Evolutionary conservation across 2,113 vertebrate species (phyloP).

Genomic region (Naja naja): DNA sequence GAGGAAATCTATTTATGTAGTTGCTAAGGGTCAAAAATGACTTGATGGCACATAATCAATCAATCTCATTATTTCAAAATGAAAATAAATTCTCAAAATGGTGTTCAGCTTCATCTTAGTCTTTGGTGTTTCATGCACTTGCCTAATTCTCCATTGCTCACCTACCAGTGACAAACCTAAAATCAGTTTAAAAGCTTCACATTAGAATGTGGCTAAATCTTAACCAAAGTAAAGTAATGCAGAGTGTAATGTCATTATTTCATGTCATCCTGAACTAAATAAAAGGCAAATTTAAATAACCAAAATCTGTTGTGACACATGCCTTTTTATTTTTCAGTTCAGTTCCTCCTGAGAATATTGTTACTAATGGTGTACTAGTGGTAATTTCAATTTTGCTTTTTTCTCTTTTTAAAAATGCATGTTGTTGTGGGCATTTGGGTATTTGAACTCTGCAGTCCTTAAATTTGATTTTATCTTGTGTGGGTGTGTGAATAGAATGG

Average conservation of each 20-base stretch:
- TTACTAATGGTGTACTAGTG: constrained; percentile 75
- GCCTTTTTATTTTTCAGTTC: constrained; percentile 59
- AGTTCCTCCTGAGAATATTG: constrained; percentile 65
- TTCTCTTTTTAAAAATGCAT: background rate
- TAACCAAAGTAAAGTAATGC: background rate
- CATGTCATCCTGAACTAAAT: background rate
- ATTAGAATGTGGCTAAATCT: background rate
- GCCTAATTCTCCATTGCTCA: background rate
- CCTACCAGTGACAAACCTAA: background rate
- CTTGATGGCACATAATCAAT: background rate
- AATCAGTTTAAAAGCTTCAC: background rate
- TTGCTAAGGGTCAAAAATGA: background rate
- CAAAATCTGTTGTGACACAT: background rate
- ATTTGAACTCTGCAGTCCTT: background rate
- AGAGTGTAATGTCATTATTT: background rate
- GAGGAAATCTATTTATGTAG: background rate
- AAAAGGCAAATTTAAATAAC: background rate
- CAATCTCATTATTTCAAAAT: background rate
- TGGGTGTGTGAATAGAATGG: background rate
- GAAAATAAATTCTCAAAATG: background rate
- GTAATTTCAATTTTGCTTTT: constrained; percentile 58
- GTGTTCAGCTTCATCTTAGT: background rate
- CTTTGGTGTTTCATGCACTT: background rate
- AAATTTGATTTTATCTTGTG: background rate
- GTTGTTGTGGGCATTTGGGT: background rate